Evolutionary conservation across 2,888 invertebrate genomes (phyloP).

Genomic region (Caradrina kadenii): DNA sequence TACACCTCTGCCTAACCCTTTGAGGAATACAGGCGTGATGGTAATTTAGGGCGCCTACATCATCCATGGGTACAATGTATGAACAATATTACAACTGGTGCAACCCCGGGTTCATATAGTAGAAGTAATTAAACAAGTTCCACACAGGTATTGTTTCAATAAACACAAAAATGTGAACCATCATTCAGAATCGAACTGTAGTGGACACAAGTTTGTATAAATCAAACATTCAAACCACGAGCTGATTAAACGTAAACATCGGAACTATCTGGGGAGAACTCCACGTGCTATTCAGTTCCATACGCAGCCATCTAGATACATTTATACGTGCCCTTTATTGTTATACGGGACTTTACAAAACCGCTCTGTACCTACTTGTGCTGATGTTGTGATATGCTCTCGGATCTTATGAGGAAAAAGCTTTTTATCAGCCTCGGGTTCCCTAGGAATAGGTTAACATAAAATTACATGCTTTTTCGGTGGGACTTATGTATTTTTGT

Average conservation of each 20-base stretch:
- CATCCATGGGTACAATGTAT: too few species aligned
- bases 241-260: constrained; percentile 67
- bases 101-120: too few species aligned
- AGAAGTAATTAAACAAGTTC: not conserved
- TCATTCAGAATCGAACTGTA: constrained; percentile 50
- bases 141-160: constrained; percentile 18
- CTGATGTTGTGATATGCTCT: not conserved
- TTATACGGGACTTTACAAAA: not conserved
- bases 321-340: not conserved
- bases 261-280: constrained; percentile 45
- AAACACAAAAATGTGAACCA: constrained; percentile 38
- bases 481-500: not conserved
- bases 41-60: too few species aligned
- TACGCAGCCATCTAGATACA: constrained; percentile 11
- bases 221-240: constrained; percentile 58
- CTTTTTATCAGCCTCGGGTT: not conserved
- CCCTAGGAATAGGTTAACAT: not conserved
- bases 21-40: too few species aligned
- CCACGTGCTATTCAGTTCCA: constrained; percentile 37
- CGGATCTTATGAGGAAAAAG: not conserved
- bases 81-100: too few species aligned
- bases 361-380: not conserved
- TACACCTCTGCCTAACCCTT: too few species aligned
- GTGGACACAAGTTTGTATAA: constrained; percentile 61
- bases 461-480: not conserved